phyloP scores from a whole-genome alignment of 2,888 invertebrate genomes.

The Orchestes rusci region DNA sequence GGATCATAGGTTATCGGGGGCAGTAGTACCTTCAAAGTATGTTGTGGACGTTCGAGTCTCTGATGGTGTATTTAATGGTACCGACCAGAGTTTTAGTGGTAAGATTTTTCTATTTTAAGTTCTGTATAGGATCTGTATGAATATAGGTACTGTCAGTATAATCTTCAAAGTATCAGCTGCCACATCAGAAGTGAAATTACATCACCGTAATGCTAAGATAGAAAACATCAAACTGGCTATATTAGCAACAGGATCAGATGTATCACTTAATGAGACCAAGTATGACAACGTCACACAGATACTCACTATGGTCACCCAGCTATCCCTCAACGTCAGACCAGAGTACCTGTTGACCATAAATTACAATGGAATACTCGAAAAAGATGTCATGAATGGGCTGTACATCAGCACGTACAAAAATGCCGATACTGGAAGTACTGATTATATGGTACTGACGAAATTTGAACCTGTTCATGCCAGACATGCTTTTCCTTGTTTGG shows the following conservation, averaged over 20 bases:
- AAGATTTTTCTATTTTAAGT: neutral
- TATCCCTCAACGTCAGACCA: too few relatives aligned
- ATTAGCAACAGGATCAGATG: neutral
- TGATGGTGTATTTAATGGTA: too few relatives aligned
- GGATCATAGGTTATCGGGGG: too few relatives aligned
- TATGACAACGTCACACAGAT: conserved; percentile 23
- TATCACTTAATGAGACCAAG: neutral
- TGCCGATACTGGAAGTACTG: conserved; percentile 26
- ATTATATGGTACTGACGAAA: conserved; percentile 55
- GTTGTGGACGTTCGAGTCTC: too few relatives aligned
- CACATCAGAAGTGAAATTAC: conserved; percentile 11
- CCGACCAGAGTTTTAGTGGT: neutral
- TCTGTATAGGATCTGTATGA: neutral
- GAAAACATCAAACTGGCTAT: neutral
- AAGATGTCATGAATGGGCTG: conserved; percentile 44
- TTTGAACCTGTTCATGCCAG: conserved; percentile 63
- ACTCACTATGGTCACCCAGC: conserved; percentile 24
- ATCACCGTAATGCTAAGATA: conserved; percentile 5
- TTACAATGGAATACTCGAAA: conserved; percentile 33
- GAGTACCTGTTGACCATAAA: too few relatives aligned
- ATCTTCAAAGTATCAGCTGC: conserved; percentile 6
- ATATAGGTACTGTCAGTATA: conserved; percentile 8
- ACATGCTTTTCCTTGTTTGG: conserved; percentile 71
- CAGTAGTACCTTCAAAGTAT: too few relatives aligned
- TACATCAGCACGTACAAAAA: conserved; percentile 46